Evolutionary conservation across 2,888 invertebrate species (phyloP), one percentile per base, ranked within the genome.

Genomic region (Petrophora chlorosata): DNA sequence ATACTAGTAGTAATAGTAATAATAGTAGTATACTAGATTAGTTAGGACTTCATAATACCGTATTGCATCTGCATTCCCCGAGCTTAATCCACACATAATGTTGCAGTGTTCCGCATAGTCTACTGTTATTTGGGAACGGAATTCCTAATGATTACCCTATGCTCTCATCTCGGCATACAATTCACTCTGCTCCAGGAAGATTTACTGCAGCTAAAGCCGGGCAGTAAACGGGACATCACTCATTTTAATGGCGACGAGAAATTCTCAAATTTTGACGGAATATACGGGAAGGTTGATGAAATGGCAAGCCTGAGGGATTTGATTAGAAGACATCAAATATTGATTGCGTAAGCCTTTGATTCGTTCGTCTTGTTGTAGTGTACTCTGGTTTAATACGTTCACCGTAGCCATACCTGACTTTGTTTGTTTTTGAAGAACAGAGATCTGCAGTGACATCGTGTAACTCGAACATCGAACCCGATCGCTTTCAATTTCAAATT

Each of bases 121-220:
- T 76, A 68, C 42, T 44, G 58, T 3, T 78, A 72, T 22, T 19
- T 80, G 4, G 81, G 80, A 2, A 42, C 67, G 0, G 80, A 82
- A 29, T 70, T 74, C n/a, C 53, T 81, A 0, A 65, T 78, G 60
- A 71, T 84, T 30, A 68, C 65, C 0, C 33, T 84, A 1, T 74
- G 76, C 23, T 72, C 76, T 0, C 73, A 74, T 29, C 57, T 84
- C 1, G 70, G 68, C 12, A 79, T 67, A 1, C 69, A 76, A 43
- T 83, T 84, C 32, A 57, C 57, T 4, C 19, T 84, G 1, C 63
- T 85, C 1, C 63, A 69, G 32, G 73, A 80, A 32, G 82, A 84
- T 29, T 53, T 84, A n/a, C 40, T 59, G 1, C 38, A 63, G 1
- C 34, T 71, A 1, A 50, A 34, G 15, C 69, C 76, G 2, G 14